Base-by-base conservation (phyloP, 1,140 invertebrate species). In the Sminthurides bifidus region DNA sequence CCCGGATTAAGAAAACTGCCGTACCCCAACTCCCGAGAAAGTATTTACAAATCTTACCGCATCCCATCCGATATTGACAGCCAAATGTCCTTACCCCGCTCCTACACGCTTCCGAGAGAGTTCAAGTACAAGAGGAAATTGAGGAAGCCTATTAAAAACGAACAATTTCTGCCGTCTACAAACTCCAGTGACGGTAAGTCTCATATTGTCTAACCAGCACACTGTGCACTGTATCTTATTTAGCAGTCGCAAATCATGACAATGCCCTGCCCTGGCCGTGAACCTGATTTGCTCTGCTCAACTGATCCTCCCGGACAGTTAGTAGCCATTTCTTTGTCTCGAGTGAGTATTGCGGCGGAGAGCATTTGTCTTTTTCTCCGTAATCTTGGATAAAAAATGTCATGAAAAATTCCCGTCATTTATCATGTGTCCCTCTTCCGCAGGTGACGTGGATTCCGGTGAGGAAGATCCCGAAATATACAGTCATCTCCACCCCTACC, bases 91-190 rank as follows among this genome's bases (percentile, higher is more conserved):
- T 68, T 88, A 17, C 85, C 86, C 0, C 75, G 85, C 29, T 87
- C 84, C 23, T 88, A 88, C 66, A 89, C 86, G 1, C 70, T 90
- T 14, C 86, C 85, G 0, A 77, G 85, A 26, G 84, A 89, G 70
- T 88, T 87, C 69, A 84, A 84, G 63, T 87, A 87, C 71, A 84
- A 84, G 71, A 72, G 82, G 50, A 74, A 71, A 55, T 68, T 70
- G 37, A 70, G 71, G 61, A 79, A 77, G 66, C 67, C 77, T 31
- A 72, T 74, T 2, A 68, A 75, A 17, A 73, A 74, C 1, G 77
- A 80, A 53, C 79, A 81, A 67, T 81, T 82, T 66, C 71, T 85
- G 17, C 79, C 82, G 26, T 87, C 83, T 41, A 87, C 84, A 8
- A 88, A 88, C 66, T 87, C 85, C 65, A 87, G 84, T 66, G 85